Evolutionary conservation across 2,797 vertebrate genomes (phyloP), one percentile per base, ranked within the genome.

Genomic region (Tapera naevia): DNA sequence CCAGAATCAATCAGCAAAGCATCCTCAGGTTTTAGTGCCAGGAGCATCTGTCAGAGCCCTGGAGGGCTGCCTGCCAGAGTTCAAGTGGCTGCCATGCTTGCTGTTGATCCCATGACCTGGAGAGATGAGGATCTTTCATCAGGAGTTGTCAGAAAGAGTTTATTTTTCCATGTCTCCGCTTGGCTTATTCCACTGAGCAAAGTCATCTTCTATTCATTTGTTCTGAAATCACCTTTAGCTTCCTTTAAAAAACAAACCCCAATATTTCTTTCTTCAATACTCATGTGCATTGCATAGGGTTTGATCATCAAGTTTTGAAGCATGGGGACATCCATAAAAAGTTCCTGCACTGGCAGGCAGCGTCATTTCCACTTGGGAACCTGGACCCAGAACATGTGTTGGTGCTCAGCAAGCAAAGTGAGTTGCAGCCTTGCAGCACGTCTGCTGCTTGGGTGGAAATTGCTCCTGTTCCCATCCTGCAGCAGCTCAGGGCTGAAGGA

Each of bases 51-150:
- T 84, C 83, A 84, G 60, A 96, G 73, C 73, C 37, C 24, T 0
- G 8, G 24, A 66, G 28, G 89, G 88, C 86, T 58, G 84, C 69
- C 93, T 91, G 94, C 86, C 91, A 73, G 81, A 54, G 91, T 90
- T 94, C 94, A 88, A 91, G 86, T 88, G 91, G 88, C 90, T 95
- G 94, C 83, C 91, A 90, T 88, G 86, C 91, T 43, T 15, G 75
- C 88, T 3, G 10, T 37, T 96, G 93, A 93, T 88, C 95, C 89
- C 70, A 3, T 54, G 93, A 90, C 95, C 93, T 57, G 28, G 50
- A 62, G 5, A 93, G 91, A 95, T 76, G 83, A 81, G 91, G 61
- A 84, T 93, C 91, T 95, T 96, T 96, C 96, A 96, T 66, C 96
- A 93, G 78, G 60, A 94, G 64, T 66, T 23, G 3, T 91, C 91